Evolutionary conservation across 2,797 vertebrate species (phyloP).

Genomic region (Spatula clypeata): DNA sequence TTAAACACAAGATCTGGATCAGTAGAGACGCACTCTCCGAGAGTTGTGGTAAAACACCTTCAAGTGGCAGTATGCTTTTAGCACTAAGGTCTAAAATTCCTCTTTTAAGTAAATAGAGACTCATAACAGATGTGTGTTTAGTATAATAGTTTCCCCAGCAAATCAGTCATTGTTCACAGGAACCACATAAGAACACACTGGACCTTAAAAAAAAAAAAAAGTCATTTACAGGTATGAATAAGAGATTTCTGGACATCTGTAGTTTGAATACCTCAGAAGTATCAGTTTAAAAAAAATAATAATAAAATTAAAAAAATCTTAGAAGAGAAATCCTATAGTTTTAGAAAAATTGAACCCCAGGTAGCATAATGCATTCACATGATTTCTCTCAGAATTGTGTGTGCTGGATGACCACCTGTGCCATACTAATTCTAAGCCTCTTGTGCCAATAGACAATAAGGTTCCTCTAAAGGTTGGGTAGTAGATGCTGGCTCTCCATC

Average conservation of each 20-base stretch:
- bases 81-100: background rate
- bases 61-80: background rate
- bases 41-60: background rate
- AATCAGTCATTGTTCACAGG: background rate
- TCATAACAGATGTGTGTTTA: background rate
- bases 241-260: background rate
- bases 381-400: background rate
- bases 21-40: background rate
- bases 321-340: background rate
- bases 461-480: background rate
- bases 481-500: background rate
- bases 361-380: background rate
- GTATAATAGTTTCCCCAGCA: background rate
- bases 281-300: background rate
- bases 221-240: background rate
- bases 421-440: fast-evolving
- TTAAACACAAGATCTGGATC: too few relatives aligned
- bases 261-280: background rate
- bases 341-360: background rate
- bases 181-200: background rate
- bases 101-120: background rate
- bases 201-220: too few relatives aligned
- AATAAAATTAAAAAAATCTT: background rate
- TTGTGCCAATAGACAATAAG: background rate
- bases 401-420: background rate